Evolutionary conservation across 2,888 invertebrate species (phyloP).

Genomic region (Acanthosoma haemorrhoidale): DNA sequence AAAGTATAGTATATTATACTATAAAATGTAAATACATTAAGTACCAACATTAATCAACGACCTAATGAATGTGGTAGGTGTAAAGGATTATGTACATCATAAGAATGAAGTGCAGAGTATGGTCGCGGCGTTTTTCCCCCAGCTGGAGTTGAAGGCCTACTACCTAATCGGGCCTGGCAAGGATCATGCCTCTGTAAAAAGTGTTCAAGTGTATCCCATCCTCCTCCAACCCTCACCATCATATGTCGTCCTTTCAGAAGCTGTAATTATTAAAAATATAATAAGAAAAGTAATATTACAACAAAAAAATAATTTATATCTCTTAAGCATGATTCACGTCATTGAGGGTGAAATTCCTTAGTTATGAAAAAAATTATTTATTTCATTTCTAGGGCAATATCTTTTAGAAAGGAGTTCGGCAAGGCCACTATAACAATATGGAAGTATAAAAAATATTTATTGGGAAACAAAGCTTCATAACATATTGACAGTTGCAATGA

Average conservation of each 20-base stretch:
- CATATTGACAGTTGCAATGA: no score
- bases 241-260: constrained; percentile 85
- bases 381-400: no score
- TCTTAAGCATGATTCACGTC: no score
- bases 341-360: no score
- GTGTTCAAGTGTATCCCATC: constrained; percentile 90
- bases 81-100: constrained; percentile 32
- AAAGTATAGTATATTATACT: neutral
- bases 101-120: constrained; percentile 34
- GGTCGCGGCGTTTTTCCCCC: constrained; percentile 39
- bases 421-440: no score
- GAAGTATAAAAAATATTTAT: no score
- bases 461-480: no score
- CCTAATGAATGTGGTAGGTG: constrained; percentile 27
- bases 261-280: constrained; percentile 52
- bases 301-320: no score
- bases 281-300: no score
- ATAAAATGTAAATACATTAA: neutral
- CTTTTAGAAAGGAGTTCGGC: no score
- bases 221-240: constrained; percentile 92
- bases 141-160: constrained; percentile 40
- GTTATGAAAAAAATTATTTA: no score
- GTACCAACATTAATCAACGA: constrained; percentile 23
- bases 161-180: constrained; percentile 60
- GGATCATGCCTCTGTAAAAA: constrained; percentile 84